Conservation (phyloP, 2,888 invertebrate genomes). For the Elmis aenea region DNA sequence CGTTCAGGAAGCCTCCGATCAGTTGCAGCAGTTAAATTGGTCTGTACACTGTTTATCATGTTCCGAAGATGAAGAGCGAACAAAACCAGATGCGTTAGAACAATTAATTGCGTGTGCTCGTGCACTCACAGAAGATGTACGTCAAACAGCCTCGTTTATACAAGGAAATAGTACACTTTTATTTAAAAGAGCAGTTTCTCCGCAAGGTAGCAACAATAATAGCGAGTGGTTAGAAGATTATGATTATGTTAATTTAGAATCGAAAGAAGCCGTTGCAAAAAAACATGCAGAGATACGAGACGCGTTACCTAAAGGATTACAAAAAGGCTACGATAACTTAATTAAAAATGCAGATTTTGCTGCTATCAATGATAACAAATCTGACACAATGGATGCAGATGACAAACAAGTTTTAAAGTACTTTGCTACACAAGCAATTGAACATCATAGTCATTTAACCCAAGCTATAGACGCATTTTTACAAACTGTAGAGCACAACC, state of each 20-base stretch:
- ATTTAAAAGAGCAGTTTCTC: conserved; percentile 60
- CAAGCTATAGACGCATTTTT: conserved; percentile 91
- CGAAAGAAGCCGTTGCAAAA: conserved; percentile 64
- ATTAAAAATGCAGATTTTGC: conserved; percentile 68
- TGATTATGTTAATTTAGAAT: conserved; percentile 84
- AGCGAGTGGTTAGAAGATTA: conserved; percentile 78
- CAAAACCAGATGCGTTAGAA: conserved; percentile 77
- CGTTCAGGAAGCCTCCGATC: conserved; percentile 71
- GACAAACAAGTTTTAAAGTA: conserved; percentile 81
- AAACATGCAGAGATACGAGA: conserved; percentile 71
- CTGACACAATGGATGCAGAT: conserved; percentile 58
- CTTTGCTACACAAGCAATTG: conserved; percentile 81
- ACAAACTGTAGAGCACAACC: conserved; percentile 85
- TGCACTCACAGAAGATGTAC: conserved; percentile 82
- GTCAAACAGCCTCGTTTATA: conserved; percentile 85
- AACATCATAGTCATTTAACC: conserved; percentile 78
- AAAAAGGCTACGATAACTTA: conserved; percentile 70
- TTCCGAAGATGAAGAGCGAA: conserved; percentile 45
- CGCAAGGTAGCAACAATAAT: conserved; percentile 40
- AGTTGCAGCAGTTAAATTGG: conserved; percentile 75
- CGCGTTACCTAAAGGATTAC: conserved; percentile 66
- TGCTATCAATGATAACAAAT: conserved; percentile 53
- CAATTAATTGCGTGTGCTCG: conserved; percentile 83
- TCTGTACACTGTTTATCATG: conserved; percentile 41
- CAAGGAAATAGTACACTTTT: conserved; percentile 77